Evolutionary conservation across 2,888 invertebrate species (phyloP), one percentile per base, ranked within the genome.

Genomic region (Epinotia brunnichana): DNA sequence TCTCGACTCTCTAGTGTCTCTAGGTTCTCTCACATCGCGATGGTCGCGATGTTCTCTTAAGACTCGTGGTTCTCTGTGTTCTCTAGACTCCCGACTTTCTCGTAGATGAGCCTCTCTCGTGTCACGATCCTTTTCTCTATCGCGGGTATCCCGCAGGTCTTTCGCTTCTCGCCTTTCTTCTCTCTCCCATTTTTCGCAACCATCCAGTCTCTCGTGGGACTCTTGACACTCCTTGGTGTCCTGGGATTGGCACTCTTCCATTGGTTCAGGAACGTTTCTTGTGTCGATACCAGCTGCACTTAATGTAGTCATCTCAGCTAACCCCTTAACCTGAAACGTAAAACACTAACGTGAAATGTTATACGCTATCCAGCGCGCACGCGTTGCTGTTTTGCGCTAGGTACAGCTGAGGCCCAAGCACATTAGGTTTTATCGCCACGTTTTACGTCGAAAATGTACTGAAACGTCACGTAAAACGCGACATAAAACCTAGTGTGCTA

Each of bases 261-360:
- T 93, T 81, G 91, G 90, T 86, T 92, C 93, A 85, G 89, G 83
- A 77, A 91, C 91, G 84, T 86, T 91, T 84, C 89, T 89, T 79
- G 87, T 85, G 80, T 89, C 92, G 81, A 95, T 94, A 85, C 95
- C 90, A 80, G 95, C 95, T 80, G 95, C 94, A 85, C 95, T 96
- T 89, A 96, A 94, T 88, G 96, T 97, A 87, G 97, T 97, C 97
- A 98, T 97, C 94, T 98, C 98, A 92, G 97, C 97, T 87, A 98
- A 94, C 85, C 98, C 98, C 94, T 98, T 97, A 76, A 98, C 95
- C 95, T 95, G 81, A 39, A 68, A 72, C 21, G 5, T 41, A 19
- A n/a, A 53, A 64, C 53, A 19, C 15, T 35, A 59, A 67, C 44
- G 21, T 44, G 4, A n/a, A n/a, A 5, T 48, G n/a, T n/a, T n/a